Evolutionary conservation across 2,888 invertebrate species (phyloP).

Genomic region (Ophraella communa): DNA sequence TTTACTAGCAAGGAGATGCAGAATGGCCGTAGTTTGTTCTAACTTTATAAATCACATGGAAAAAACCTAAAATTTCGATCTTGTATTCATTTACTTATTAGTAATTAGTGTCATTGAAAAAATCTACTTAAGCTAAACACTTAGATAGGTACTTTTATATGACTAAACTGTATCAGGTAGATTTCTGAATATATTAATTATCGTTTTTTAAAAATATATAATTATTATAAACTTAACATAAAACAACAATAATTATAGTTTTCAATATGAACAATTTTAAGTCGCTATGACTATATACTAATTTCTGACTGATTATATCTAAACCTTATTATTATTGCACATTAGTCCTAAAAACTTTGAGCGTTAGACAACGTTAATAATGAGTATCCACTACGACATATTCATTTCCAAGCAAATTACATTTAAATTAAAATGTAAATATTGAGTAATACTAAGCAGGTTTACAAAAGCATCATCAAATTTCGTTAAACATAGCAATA

Average conservation of each 20-base stretch:
- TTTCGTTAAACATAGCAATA: no score
- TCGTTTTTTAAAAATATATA: constrained; percentile 11
- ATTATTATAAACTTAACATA: constrained; percentile 23
- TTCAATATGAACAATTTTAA: constrained; percentile 36
- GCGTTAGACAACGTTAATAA: background rate
- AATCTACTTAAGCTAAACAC: constrained; percentile 21
- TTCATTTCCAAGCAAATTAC: background rate
- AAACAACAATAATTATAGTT: constrained; percentile 24
- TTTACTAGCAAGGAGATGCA: background rate
- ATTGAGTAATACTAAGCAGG: no score
- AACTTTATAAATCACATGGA: constrained; percentile 31
- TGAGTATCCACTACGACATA: constrained; percentile 2
- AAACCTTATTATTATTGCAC: constrained; percentile 47
- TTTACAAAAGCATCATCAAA: no score
- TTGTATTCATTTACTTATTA: constrained; percentile 34
- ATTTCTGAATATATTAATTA: constrained; percentile 18
- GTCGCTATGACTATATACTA: constrained; percentile 44
- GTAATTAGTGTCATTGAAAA: constrained; percentile 42
- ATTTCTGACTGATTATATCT: constrained; percentile 33
- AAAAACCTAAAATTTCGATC: constrained; percentile 26
- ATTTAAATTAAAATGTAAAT: no score
- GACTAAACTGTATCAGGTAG: constrained; percentile 29
- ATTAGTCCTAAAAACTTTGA: constrained; percentile 26
- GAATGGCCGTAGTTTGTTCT: constrained; percentile 26
- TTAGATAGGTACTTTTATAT: constrained; percentile 26